Percentiles rank a stretch among this genome's conserved stretches.
These are phyloP conservation scores for Mnemiopsis leidyi DNA, from an alignment of 37 sponge, comb jelly and placozoan species.

Conservation along the genomic window DNA sequence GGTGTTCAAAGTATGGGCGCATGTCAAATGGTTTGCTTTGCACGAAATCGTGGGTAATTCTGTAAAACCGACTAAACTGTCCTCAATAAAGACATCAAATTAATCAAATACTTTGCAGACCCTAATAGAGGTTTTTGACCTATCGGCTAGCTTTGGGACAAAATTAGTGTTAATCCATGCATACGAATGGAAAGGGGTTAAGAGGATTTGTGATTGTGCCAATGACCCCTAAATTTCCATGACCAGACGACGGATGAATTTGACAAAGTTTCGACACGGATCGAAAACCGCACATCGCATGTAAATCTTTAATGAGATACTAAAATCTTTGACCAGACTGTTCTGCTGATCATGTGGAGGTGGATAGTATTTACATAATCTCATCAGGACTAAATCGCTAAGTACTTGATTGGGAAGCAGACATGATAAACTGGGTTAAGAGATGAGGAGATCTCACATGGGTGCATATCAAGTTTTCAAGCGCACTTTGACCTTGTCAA, in stretches of 20 bases:
- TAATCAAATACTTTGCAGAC: background rate
- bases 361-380: background rate
- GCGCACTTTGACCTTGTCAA: background rate
- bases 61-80: background rate
- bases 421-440: too few relatives aligned
- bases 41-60: background rate
- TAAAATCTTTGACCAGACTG: background rate
- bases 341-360: too few relatives aligned
- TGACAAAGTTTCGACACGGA: background rate
- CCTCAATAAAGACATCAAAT: background rate
- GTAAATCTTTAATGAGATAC: background rate
- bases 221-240: background rate
- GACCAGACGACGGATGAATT: background rate
- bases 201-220: background rate
- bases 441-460: too few relatives aligned
- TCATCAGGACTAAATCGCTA: background rate
- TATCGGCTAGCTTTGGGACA: slow-evolving; percentile 23
- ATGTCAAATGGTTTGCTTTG: too few relatives aligned
- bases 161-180: slow-evolving; percentile 21
- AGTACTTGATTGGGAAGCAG: background rate
- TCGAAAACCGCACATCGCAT: too few relatives aligned
- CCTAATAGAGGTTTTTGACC: slow-evolving; percentile 54
- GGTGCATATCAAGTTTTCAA: background rate
- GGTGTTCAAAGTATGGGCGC: too few relatives aligned
- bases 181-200: background rate